Base-by-base conservation (phyloP, 1,140 invertebrate species). In the Drosophila carrolli region DNA sequence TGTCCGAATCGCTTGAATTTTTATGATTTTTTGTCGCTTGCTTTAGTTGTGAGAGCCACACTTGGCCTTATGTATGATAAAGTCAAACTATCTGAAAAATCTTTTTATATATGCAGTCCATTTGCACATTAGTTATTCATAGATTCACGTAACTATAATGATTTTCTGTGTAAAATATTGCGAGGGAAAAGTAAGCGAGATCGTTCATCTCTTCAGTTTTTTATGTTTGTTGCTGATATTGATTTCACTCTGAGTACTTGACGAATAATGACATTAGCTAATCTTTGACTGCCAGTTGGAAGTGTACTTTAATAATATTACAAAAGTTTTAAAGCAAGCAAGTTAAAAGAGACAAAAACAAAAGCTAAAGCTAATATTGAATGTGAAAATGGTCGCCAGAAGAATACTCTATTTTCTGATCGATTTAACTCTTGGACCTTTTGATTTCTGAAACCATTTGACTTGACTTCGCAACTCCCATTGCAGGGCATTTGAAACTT, bases 291-390 rank as follows among this genome's bases (percentile, higher is more conserved):
- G 66, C 41, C 47, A 70, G 32, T 23, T n/a, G 37, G 14, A 79
- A 84, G 57, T 72, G 61, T 44, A 71, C 81, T 78, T 67, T 65
- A 80, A 84, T 84, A 85, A 77, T 77, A 84, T 84, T 84, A 76
- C 81, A 58, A 84, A 84, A 84, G 81, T 83, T 83, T 44, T 1
- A 51, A 60, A 35, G 62, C 55, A 57, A 59, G 59, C 58, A 74
- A 62, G 44, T 13, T 41, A 59, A 57, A 76, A 37, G 53, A 55
- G 9, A 35, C 38, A 60, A 62, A 73, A 67, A 62, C 71, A 60
- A 81, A 50, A 48, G 19, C 41, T 27, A 46, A 43, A 32, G 53
- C 59, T 32, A 59, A 38, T 62, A 54, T 6, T 43, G 35, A 35
- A 19, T 11, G 4, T 58, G 57, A 9, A 14, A 37, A 11, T 19